Conservation (phyloP, 2,888 invertebrate species). For the Falcaria lacertinaria region DNA sequence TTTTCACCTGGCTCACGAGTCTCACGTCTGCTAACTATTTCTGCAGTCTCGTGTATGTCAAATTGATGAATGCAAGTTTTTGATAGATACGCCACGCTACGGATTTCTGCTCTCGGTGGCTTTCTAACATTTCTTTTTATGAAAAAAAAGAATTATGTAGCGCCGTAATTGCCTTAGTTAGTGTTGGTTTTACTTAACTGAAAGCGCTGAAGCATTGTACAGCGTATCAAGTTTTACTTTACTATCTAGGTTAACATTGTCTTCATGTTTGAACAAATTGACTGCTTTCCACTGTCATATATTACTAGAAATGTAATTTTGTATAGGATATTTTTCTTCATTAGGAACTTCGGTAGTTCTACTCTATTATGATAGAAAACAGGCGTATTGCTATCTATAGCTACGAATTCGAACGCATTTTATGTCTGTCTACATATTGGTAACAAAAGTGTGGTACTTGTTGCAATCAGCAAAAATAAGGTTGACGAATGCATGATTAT, state of each 20-base stretch:
- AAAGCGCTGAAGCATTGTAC: neutral
- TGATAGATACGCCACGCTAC: conserved; percentile 15
- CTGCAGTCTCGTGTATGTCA: conserved; percentile 25
- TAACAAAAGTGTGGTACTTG: no score
- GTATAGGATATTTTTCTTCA: no score
- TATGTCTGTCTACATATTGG: no score
- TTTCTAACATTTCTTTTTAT: conserved; percentile 10
- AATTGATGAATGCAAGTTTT: conserved; percentile 29
- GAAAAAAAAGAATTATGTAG: neutral
- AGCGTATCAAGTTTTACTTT: neutral
- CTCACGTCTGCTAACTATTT: conserved; percentile 22
- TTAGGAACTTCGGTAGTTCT: no score
- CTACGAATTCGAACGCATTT: no score
- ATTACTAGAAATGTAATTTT: no score
- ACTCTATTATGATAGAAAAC: no score
- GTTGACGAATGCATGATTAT: no score
- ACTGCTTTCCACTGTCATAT: neutral
- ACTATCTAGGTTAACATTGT: neutral
- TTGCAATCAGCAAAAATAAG: no score
- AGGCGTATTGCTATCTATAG: no score
- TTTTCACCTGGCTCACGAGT: conserved; percentile 23
- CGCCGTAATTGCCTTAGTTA: neutral
- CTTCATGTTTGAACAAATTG: neutral
- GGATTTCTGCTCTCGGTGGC: conserved; percentile 24
- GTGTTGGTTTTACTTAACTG: neutral